Percentiles rank a stretch among this genome's conserved stretches.
phyloP scores from a whole-genome alignment of 2,797 vertebrate species.

The Eospalax fontanierii region DNA sequence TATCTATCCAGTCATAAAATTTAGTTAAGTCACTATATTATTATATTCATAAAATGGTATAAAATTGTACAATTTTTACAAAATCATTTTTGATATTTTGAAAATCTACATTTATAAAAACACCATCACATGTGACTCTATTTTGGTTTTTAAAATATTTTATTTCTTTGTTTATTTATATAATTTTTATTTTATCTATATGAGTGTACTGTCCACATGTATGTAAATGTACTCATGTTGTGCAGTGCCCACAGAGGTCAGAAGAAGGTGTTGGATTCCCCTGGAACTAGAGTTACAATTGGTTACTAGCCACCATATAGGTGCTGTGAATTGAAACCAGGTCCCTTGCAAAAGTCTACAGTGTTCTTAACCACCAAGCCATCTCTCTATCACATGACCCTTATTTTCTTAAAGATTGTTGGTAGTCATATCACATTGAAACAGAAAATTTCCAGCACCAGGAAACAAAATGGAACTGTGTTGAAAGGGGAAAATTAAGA shows the following conservation, averaged over 20 bases:
- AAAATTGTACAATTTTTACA: background rate
- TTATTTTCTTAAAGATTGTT: background rate
- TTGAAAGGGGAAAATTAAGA: slow-evolving; percentile 10
- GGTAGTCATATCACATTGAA: background rate
- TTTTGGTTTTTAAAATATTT: too few species aligned
- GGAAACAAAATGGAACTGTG: slow-evolving; percentile 27
- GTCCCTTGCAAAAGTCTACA: too few species aligned
- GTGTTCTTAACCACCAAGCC: too few species aligned
- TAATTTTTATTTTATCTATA: too few species aligned
- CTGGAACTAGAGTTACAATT: too few species aligned
- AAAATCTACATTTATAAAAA: background rate
- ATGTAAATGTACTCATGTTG: too few species aligned
- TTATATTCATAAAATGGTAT: background rate
- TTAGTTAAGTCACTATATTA: background rate
- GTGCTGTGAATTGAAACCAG: too few species aligned
- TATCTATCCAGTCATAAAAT: background rate
- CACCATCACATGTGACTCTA: background rate
- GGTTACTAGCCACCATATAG: too few species aligned
- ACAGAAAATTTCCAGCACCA: background rate
- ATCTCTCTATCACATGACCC: background rate
- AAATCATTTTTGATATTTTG: background rate
- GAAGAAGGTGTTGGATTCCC: too few species aligned
- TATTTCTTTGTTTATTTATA: too few species aligned
- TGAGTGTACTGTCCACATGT: too few species aligned
- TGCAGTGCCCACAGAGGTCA: too few species aligned